Conservation (phyloP, 53 echinoderm and acorn worm genomes). For the Henricia sp. region DNA sequence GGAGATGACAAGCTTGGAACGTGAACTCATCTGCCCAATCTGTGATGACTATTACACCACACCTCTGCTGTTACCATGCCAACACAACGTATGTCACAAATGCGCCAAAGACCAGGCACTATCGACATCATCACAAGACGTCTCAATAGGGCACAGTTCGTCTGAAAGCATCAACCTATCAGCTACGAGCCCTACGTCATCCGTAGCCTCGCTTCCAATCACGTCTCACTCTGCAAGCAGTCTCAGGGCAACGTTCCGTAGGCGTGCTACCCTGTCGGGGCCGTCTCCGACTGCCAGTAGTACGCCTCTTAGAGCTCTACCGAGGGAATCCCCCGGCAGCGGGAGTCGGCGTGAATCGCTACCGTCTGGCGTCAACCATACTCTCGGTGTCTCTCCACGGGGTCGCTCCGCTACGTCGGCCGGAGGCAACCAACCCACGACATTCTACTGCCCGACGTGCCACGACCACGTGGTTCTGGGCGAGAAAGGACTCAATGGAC, state of each 20-base stretch:
- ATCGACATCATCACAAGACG: neutral
- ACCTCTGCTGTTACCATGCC: conserved; percentile 91
- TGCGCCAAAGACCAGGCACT: conserved; percentile 82
- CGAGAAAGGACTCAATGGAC: conserved; percentile 87
- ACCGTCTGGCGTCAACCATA: conserved; percentile 15
- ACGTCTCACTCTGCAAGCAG: conserved; percentile 44
- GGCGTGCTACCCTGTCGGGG: conserved; percentile 68
- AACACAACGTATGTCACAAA: conserved; percentile 95
- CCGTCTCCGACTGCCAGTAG: neutral
- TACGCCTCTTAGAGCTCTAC: conserved; percentile 5
- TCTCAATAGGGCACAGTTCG: conserved; percentile 11
- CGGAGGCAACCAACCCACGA: conserved; percentile 51
- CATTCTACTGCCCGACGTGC: conserved; percentile 91
- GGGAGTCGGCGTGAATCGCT: conserved; percentile 65
- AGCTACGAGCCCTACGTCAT: conserved; percentile 34
- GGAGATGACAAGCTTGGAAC: conserved; percentile 89
- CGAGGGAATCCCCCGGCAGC: neutral
- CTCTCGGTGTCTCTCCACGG: conserved; percentile 15
- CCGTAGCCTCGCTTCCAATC: conserved; percentile 63
- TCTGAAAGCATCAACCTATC: conserved; percentile 1
- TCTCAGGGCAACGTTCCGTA: conserved; percentile 58
- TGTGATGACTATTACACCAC: conserved; percentile 94
- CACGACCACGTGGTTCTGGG: conserved; percentile 73
- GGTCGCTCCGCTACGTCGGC: conserved; percentile 30
- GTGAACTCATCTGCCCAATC: conserved; percentile 94